Evolutionary conservation across 2,888 invertebrate species (phyloP), one percentile per base, ranked within the genome.

Genomic region (Mechanitis messenoides): DNA sequence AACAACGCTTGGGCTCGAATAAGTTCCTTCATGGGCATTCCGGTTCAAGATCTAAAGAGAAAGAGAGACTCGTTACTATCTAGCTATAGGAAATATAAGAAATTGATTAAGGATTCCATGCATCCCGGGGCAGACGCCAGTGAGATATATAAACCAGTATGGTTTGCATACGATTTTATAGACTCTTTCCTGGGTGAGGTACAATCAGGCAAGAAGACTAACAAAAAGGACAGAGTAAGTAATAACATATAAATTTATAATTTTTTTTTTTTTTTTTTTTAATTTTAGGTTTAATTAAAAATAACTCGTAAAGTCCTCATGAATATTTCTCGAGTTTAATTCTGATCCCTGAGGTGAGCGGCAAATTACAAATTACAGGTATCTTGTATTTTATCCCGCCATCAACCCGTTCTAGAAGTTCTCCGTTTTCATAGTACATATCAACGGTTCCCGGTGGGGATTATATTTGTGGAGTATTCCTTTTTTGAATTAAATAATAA

Each of bases 401-500:
- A 70, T 31, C 64, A 69, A 50, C 67, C 67, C 59, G 60, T 11
- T 9, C n/a, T 12, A 60, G 33, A 33, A 64, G 53, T 53, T 62
- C 56, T 45, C 60, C 61, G 35, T 61, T 60, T 35, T 33, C 47
- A 46, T 63, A 33, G 59, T 59, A 66, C 3, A 54, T 55, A 47
- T 70, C 70, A 57, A 68, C 28, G 31, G 67, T 61, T 53, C 68
- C 62, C 53, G 60, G 58, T 33, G 68, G 62, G 42, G 64, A 58
- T 53, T 64, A 68, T 28, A 60, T 60, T 55, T 50, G 45, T 56
- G 59, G 33, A 33, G 61, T 62, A 11, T 3, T 55, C 63, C 67
- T 71, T n/a, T 65, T 68, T 56, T 69, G 65, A 33, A 69, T 58
- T 54, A 69, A 71, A 58, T 69, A 70, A 55, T 73, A 68, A 56